Evolutionary conservation across 2,888 invertebrate species (phyloP), one percentile per base, ranked within the genome.

Genomic region (Oscheius sp.): DNA sequence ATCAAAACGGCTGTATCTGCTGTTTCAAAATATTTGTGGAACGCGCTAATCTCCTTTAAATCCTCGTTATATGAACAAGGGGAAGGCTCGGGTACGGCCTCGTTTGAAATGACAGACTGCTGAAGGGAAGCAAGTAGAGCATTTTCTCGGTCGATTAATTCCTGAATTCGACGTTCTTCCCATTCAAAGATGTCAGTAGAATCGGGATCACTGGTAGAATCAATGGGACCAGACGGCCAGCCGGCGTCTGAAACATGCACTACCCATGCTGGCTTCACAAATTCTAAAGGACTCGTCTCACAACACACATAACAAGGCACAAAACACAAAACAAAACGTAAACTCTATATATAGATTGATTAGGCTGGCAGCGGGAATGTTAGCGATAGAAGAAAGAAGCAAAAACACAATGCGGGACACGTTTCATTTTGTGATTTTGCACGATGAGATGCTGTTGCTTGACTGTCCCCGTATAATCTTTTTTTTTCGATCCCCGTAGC

Each of bases 1-100:
- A 83, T 76, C 18, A 78, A 77, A 7, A 83, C 82, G 16, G 74
- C 76, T 7, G 78, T 80, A 29, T 82, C 79, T 0, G 78, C 79
- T 2, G 80, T 76, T 56, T 82, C 82, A 52, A 73, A 76, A 66
- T 82, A 82, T 53, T 78, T 77, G 25, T 76, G 69, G 71, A 83
- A 82, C 9, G 78, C 53, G 29, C 53, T 75, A 9, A 63, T 73
- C 45, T 72, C 66, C 29, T 70, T 64, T 29, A 81, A 25, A 55
- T 81, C 76, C 12, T 76, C 75, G 64, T 83, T 80, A 74, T 73
- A 81, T n/a, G 52, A 52, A 52, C 66, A 66, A 52, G 52, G 27
- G 12, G 52, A 49, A 52, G 23, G n/a, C 2, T 27, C 27, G 25
- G 43, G 29, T 5, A 16, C 29, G 27, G 16, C 27, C 12, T 66